Conservation (phyloP, 35 echinoderm and acorn worm species). For the Apostichopus californicus region DNA sequence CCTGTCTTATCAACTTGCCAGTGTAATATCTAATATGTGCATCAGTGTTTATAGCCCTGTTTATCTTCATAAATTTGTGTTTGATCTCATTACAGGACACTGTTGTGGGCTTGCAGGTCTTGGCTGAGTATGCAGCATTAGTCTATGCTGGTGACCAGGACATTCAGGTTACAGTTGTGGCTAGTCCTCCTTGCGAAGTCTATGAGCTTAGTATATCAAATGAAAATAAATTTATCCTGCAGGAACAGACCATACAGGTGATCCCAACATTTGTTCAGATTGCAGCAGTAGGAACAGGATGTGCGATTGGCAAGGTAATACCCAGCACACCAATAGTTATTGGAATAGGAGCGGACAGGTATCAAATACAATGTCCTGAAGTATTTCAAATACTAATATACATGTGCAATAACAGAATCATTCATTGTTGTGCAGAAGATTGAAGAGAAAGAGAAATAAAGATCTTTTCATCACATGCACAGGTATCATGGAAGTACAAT, state of each 20-base stretch:
- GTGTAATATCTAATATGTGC: no score
- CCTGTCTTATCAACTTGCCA: no score
- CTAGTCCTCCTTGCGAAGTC: conserved; percentile 35
- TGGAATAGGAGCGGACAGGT: no score
- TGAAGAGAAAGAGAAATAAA: no score
- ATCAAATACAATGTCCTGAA: no score
- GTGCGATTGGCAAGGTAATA: conserved; percentile 21
- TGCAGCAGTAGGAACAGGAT: conserved; percentile 14
- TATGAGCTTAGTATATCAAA: background rate
- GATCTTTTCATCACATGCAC: background rate
- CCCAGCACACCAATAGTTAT: background rate
- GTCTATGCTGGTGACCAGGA: background rate
- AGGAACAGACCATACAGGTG: conserved; percentile 13
- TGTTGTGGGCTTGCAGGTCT: conserved; percentile 15
- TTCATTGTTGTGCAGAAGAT: no score
- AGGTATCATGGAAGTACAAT: conserved; percentile 39
- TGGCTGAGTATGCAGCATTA: conserved; percentile 14
- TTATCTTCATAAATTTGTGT: no score
- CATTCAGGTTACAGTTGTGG: background rate
- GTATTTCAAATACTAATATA: no score
- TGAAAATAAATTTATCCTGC: conserved; percentile 15
- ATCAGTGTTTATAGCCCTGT: no score
- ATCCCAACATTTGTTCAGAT: conserved; percentile 23
- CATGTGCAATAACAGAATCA: no score
- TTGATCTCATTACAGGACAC: conserved; percentile 5